These are phyloP conservation scores for Heterohyrax brucei DNA, from an alignment of 2,797 vertebrate genomes.

Conservation along the genomic window DNA sequence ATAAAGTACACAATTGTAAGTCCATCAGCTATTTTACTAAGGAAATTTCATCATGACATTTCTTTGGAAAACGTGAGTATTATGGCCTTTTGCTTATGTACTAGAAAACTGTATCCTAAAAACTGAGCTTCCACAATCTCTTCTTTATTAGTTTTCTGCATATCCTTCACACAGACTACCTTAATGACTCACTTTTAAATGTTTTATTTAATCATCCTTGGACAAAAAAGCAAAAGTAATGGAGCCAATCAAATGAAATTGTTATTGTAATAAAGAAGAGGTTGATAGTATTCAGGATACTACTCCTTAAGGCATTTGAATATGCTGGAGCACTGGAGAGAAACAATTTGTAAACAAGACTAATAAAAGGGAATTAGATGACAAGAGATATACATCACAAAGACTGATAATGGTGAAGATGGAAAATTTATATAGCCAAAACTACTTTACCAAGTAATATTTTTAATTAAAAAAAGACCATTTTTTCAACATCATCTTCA, in stretches of 20 bases:
- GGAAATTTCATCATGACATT: conserved; percentile 74
- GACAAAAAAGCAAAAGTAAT: conserved; percentile 58
- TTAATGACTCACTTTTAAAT: conserved; percentile 70
- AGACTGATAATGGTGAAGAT: neutral
- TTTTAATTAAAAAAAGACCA: neutral
- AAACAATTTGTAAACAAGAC: conserved; percentile 66
- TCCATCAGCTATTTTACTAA: conserved; percentile 78
- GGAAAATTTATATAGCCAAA: neutral
- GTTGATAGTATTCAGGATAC: neutral
- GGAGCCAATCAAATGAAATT: conserved; percentile 56
- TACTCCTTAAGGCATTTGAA: conserved; percentile 44
- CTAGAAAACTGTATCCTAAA: conserved; percentile 70
- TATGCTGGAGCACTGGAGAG: neutral
- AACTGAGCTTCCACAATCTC: conserved; percentile 58
- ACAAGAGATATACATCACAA: neutral
- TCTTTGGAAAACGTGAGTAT: conserved; percentile 62
- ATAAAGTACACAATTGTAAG: conserved; percentile 76
- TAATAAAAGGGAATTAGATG: conserved; percentile 52
- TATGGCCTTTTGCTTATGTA: conserved; percentile 70
- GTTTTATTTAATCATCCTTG: conserved; percentile 71
- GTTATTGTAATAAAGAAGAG: conserved; percentile 54
- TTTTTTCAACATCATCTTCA: conserved; percentile 63
- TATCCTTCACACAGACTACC: neutral
- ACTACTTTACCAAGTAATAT: neutral
- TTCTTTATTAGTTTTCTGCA: conserved; percentile 50